These are phyloP conservation scores for Loxodonta africana DNA, from an alignment of 2,113 vertebrate genomes.

Conservation along the genomic window DNA sequence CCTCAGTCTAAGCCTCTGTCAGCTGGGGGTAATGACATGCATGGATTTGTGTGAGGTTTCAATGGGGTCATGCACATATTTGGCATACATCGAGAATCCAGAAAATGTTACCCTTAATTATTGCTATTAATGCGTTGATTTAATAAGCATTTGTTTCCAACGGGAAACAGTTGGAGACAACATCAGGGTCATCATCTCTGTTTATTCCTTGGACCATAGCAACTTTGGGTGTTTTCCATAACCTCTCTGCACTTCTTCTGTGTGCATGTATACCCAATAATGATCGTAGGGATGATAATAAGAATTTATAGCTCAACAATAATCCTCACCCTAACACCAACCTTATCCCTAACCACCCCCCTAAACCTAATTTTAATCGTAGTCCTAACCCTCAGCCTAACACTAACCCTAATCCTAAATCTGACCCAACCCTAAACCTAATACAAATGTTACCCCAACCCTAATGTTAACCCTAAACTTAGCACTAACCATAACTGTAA, in stretches of 20 bases:
- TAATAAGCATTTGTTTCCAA: background rate
- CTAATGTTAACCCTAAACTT: too few relatives aligned
- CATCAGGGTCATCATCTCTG: background rate
- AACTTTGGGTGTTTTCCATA: background rate
- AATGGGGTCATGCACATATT: background rate
- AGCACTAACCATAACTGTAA: too few relatives aligned
- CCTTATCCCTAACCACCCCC: too few relatives aligned
- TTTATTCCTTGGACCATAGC: background rate
- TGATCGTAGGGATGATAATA: background rate
- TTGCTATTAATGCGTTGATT: background rate
- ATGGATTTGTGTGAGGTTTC: background rate
- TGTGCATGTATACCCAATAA: background rate
- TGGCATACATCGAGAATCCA: background rate
- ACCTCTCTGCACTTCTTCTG: background rate
- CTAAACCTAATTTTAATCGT: too few relatives aligned
- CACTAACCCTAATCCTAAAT: too few relatives aligned
- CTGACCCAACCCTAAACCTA: too few relatives aligned
- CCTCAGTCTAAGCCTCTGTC: too few relatives aligned
- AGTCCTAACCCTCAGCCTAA: too few relatives aligned
- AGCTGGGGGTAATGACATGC: background rate
- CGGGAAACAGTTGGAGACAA: too few relatives aligned
- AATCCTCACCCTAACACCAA: too few relatives aligned
- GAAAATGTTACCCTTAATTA: background rate
- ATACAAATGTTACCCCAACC: too few relatives aligned
- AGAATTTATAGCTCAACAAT: background rate